A percentile compares a stretch with the other conserved stretches of the same genome.
phyloP scores from a whole-genome alignment of 2,888 invertebrate species.

The Tyria jacobaeae region DNA sequence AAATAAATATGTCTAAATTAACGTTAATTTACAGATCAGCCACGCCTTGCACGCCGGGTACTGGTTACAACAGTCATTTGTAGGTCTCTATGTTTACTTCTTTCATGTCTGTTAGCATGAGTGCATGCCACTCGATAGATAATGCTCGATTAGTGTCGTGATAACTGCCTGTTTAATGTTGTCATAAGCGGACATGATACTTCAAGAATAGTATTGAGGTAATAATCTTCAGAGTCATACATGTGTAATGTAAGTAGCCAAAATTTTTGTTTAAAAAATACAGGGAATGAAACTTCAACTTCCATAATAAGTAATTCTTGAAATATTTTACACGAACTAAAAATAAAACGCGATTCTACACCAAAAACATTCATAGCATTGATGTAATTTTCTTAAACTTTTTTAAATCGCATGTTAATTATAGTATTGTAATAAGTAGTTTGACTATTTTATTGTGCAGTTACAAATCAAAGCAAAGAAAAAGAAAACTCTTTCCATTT shows the following conservation, averaged over 20 bases:
- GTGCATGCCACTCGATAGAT: constrained; percentile 25
- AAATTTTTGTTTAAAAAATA: no score
- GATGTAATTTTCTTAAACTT: no score
- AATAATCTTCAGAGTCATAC: neutral
- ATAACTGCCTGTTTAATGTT: constrained; percentile 47
- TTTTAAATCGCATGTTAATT: no score
- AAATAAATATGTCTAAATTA: constrained; percentile 24
- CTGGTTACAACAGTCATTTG: constrained; percentile 65
- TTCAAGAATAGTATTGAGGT: constrained; percentile 16
- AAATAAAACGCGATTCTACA: no score
- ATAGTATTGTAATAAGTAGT: no score
- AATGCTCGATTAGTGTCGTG: constrained; percentile 31
- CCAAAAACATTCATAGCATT: no score
- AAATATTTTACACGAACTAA: no score
- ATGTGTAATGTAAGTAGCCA: neutral
- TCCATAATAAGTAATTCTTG: no score
- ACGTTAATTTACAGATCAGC: constrained; percentile 71
- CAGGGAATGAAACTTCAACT: no score
- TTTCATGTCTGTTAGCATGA: constrained; percentile 56
- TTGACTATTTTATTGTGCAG: no score
- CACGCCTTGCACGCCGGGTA: constrained; percentile 64
- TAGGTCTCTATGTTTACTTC: constrained; percentile 64
- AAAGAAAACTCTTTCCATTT: constrained; percentile 31
- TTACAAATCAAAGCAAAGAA: no score
- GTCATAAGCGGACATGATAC: constrained; percentile 29